Conservation (phyloP, 2,113 vertebrate species). For the Origma solitaria region DNA sequence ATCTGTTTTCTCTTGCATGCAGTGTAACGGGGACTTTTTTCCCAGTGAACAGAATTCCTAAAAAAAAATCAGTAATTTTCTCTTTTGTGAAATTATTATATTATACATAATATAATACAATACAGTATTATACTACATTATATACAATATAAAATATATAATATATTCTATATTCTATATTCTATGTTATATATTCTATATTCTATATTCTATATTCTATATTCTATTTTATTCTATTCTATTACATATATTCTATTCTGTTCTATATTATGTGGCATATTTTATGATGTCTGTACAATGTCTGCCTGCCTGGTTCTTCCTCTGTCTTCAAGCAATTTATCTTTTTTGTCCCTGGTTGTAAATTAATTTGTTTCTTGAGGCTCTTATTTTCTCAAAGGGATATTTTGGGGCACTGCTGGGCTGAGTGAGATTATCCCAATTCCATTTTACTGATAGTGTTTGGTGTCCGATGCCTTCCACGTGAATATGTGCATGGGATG, state of each 20-base stretch:
- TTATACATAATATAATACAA: no score
- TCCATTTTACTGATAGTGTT: background rate
- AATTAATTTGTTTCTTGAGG: conserved; percentile 49
- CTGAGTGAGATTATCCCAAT: conserved; percentile 39
- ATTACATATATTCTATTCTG: no score
- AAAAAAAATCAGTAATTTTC: conserved; percentile 39
- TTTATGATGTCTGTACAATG: conserved; percentile 34
- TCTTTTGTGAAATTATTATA: background rate
- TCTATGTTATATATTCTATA: no score
- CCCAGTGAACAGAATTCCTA: background rate
- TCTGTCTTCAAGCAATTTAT: conserved; percentile 24
- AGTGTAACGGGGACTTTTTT: conserved; percentile 15
- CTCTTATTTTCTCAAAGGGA: conserved; percentile 31
- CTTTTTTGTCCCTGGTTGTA: conserved; percentile 36
- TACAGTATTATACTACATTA: no score
- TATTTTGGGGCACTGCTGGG: conserved; percentile 23
- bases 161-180: no score
- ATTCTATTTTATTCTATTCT: no score
- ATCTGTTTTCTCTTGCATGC: background rate
- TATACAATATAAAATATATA: no score
- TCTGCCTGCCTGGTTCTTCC: background rate
- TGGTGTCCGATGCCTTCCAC: background rate
- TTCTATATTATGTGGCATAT: background rate
- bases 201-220: no score
- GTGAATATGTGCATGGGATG: background rate